Conservation (phyloP, 2,113 vertebrate genomes). For the Lucifuga dentata region DNA sequence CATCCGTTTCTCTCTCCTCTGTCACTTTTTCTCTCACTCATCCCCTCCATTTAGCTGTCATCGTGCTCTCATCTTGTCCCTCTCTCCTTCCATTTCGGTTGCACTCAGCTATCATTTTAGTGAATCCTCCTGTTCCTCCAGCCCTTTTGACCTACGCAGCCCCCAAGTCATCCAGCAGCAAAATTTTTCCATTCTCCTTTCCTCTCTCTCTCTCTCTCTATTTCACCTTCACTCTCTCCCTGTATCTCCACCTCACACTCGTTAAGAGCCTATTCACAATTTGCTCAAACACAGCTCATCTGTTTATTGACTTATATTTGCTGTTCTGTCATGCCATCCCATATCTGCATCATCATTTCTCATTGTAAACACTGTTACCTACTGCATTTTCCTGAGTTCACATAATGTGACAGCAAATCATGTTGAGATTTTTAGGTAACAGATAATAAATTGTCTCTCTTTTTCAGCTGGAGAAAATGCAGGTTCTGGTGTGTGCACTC, state of each 20-base stretch:
- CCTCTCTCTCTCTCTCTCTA: neutral
- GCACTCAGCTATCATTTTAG: conserved; percentile 40
- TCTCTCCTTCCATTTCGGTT: conserved; percentile 35
- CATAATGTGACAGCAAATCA: neutral
- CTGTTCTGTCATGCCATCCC: neutral
- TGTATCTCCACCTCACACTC: neutral
- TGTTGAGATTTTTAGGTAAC: neutral
- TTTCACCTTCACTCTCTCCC: neutral
- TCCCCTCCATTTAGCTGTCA: conserved; percentile 19
- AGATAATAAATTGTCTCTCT: neutral
- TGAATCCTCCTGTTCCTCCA: conserved; percentile 6
- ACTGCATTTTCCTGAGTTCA: neutral
- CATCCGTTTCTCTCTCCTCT: conserved; percentile 26
- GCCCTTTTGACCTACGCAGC: conserved; percentile 9
- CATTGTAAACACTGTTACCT: neutral
- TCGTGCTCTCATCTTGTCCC: conserved; percentile 34
- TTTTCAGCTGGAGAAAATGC: neutral
- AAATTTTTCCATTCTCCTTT: neutral
- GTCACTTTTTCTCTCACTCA: conserved; percentile 18
- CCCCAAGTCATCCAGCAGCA: neutral
- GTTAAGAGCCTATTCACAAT: conserved; percentile 4
- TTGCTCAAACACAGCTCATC: conserved; percentile 5
- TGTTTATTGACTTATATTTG: conserved; percentile 21
- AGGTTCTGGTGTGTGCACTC: neutral
- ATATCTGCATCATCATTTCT: conserved; percentile 4